Base-by-base conservation (phyloP, 2,888 invertebrate genomes). In the Melolontha melolontha region DNA sequence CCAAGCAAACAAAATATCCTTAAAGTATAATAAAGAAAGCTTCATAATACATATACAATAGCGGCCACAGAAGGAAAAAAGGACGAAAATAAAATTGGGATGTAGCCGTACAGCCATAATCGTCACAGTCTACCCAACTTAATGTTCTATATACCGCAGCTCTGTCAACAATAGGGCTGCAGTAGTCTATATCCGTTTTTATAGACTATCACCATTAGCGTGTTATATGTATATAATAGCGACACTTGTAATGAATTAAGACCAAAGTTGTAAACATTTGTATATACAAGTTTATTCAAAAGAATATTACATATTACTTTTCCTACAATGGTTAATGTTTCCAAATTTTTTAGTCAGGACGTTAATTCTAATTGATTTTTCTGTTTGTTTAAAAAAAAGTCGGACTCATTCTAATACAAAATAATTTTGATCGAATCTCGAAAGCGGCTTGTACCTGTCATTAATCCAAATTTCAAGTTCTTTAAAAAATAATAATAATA, bases 161-260 rank as follows among this genome's bases (percentile, higher is more conserved):
- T 63, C 66, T 70, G 70, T 70, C 69, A 71, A 71, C 72, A 70
- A 72, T 73, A 72, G 67, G 72, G 67, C 69, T 67, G 67, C 71
- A 75, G 74, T 74, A 73, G 72, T 71, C 71, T 70, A 70, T 72
- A 71, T 73, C 74, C 72, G 71, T 67, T 76, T n/a, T 75, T 76
- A 75, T 75, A 72, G 73, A 68, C 74, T 71, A 74, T 76, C 72
- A 74, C 73, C 75, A 75, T 76, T 75, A 76, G 73, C 66, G 73
- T 72, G 14, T 44, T 12, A 44, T 71, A 71, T 72, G 70, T 69
- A 68, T 72, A 66, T 70, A 66, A 66, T 67, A 68, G 66, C 72
- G 70, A 69, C 64, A 67, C 67, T 70, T 70, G 74, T 72, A 69
- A 73, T 74, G 73, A 72, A 74, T 74, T 73, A 73, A 69, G 72